Percentiles rank a stretch among this genome's conserved stretches.
These are phyloP conservation scores for Pelochelys cantorii DNA, from an alignment of 2,797 vertebrate species.

Conservation along the genomic window DNA sequence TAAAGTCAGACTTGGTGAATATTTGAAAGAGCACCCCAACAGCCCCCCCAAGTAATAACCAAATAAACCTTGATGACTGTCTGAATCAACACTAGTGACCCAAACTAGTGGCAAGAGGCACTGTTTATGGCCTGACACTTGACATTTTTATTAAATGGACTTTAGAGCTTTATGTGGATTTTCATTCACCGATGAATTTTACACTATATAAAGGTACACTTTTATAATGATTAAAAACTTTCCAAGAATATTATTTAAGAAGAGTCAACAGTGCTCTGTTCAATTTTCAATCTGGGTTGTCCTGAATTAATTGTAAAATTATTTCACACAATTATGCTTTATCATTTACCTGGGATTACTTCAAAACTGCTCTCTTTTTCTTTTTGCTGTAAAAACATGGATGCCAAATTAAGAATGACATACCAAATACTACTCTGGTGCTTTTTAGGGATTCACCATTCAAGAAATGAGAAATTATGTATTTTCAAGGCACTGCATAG, in stretches of 20 bases:
- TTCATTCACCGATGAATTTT: background rate
- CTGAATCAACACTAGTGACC: background rate
- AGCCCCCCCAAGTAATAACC: background rate
- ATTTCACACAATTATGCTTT: background rate
- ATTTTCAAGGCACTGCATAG: background rate
- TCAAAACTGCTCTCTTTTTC: background rate
- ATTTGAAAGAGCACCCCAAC: background rate
- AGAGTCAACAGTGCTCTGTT: background rate
- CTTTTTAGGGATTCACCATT: background rate
- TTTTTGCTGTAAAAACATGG: background rate
- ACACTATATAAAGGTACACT: background rate
- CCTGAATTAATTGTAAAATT: background rate
- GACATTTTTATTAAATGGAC: background rate
- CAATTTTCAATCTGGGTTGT: background rate
- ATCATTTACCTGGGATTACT: background rate
- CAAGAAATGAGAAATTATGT: background rate
- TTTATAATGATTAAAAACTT: background rate
- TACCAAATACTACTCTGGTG: background rate
- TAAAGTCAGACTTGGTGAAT: background rate
- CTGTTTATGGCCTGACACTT: background rate
- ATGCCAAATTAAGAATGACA: background rate
- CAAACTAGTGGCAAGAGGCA: background rate
- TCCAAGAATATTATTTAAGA: background rate
- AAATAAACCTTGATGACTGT: background rate
- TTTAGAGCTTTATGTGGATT: background rate